Conservation (phyloP, 2,797 vertebrate genomes). For the Melanotaenia boesemani region DNA sequence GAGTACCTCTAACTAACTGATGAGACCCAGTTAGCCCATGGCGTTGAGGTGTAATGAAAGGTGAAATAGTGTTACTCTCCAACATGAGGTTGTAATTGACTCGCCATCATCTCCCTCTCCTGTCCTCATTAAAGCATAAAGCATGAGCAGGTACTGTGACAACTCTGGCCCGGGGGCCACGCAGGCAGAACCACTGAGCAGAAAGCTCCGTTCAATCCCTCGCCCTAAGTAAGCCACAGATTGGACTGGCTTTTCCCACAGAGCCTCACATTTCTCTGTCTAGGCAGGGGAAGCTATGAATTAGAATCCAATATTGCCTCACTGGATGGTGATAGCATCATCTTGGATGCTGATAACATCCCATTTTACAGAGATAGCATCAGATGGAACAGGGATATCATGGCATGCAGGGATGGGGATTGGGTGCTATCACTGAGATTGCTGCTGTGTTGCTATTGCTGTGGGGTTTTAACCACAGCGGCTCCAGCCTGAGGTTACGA, state of each 20-base stretch:
- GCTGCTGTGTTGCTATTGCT: slow-evolving; percentile 36
- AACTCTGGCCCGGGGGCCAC: slow-evolving; percentile 59
- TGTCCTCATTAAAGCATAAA: slow-evolving; percentile 75
- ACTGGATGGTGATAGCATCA: slow-evolving; percentile 71
- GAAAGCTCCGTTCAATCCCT: slow-evolving; percentile 60
- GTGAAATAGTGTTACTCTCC: slow-evolving; percentile 75
- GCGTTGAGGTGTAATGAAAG: slow-evolving; percentile 78
- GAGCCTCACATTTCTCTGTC: slow-evolving; percentile 58
- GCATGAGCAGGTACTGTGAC: slow-evolving; percentile 72
- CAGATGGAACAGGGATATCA: slow-evolving; percentile 67
- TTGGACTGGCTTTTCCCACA: slow-evolving; percentile 67
- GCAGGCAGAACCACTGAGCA: slow-evolving; percentile 38
- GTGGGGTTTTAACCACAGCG: slow-evolving; percentile 44
- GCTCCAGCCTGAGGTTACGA: slow-evolving; percentile 35
- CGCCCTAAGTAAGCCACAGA: slow-evolving; percentile 65
- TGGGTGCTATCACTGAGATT: slow-evolving; percentile 60
- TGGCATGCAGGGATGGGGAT: slow-evolving; percentile 49
- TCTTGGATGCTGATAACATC: slow-evolving; percentile 72
- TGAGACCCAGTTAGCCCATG: slow-evolving; percentile 71
- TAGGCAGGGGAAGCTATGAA: slow-evolving; percentile 45
- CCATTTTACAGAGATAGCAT: slow-evolving; percentile 76
- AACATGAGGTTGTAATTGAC: slow-evolving; percentile 78
- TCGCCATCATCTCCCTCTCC: slow-evolving; percentile 75
- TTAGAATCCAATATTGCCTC: slow-evolving; percentile 75
- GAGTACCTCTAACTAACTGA: slow-evolving; percentile 68